These are phyloP conservation scores for Gopherus flavomarginatus DNA, from an alignment of 2,113 vertebrate genomes.

Conservation along the genomic window DNA sequence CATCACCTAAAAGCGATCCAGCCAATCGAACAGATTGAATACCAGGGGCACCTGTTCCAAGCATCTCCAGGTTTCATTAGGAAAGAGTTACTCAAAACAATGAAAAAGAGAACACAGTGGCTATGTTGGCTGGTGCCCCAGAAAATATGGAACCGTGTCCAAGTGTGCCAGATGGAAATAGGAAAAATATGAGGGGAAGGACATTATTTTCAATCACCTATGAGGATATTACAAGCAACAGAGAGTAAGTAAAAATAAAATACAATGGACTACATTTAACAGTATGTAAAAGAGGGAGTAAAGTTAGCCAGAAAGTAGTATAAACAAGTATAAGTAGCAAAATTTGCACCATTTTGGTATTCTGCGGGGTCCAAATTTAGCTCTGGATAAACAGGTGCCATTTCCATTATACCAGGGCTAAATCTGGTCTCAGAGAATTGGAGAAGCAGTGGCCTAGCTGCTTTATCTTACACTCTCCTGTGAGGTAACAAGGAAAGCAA, in stretches of 20 bases:
- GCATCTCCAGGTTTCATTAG: not conserved
- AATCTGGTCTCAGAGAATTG: not conserved
- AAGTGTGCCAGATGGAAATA: not conserved
- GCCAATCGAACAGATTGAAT: not conserved
- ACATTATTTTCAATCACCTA: not conserved
- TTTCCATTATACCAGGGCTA: not conserved
- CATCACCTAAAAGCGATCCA: not conserved
- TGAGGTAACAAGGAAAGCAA: not conserved
- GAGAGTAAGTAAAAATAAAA: not conserved
- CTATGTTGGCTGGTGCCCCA: not conserved
- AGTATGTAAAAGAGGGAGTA: not conserved
- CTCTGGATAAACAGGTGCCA: not conserved
- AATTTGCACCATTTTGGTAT: not conserved
- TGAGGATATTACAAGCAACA: not conserved
- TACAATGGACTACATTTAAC: not conserved
- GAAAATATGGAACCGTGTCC: not conserved
- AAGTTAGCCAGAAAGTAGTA: not conserved
- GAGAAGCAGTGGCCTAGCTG: not conserved
- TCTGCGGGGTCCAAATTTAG: not conserved
- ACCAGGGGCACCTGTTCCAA: not conserved
- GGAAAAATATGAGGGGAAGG: not conserved
- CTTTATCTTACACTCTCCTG: not conserved
- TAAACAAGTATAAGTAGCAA: not conserved
- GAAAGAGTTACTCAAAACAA: not conserved
- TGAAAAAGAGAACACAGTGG: not conserved